Evolutionary conservation across 2,888 invertebrate genomes (phyloP), one percentile per base, ranked within the genome.

Genomic region (Andrena dorsata): DNA sequence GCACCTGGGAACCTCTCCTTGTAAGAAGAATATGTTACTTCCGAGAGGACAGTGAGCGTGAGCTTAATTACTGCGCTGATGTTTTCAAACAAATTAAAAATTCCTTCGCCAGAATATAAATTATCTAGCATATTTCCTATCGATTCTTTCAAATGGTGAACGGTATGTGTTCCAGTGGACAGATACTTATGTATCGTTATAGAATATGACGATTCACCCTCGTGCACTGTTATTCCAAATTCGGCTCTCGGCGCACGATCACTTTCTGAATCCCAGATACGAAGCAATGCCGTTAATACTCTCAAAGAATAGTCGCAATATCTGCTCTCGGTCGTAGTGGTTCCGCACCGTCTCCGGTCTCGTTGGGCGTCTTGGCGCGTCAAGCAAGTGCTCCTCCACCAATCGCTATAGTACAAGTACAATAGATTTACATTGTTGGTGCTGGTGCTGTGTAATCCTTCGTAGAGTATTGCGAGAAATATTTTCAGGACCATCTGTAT

Each of bases 211-310:
- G 35, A 71, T 78, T 77, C 71, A 70, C 30, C 66, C 70, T 51
- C 35, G 68, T 61, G 65, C 51, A 66, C 76, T 64, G 76, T 78
- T 83, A 86, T 80, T 85, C 82, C 69, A 32, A 64, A 58, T 68
- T 71, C 64, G 60, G 63, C 65, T 49, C 64, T 58, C 68, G 69
- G 72, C 74, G 85, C 78, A 53, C 71, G 71, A 60, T 87, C 89
- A 90, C 69, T 88, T 87, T 85, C 86, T 85, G 80, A 88, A 83
- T 75, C 87, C 91, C 76, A 90, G 87, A 89, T 89, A 91, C 77
- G 90, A 86, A 80, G 90, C 88, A 80, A 91, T 85, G 83, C 88
- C 90, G 75, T 88, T 87, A 86, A 91, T 80, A 84, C 86, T 91
- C 80, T 90, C 88, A 86, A 84, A 86, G 87, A 91, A 91, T 86